These are phyloP conservation scores for Macquaria australasica DNA, from an alignment of 2,113 vertebrate species.

Conservation along the genomic window DNA sequence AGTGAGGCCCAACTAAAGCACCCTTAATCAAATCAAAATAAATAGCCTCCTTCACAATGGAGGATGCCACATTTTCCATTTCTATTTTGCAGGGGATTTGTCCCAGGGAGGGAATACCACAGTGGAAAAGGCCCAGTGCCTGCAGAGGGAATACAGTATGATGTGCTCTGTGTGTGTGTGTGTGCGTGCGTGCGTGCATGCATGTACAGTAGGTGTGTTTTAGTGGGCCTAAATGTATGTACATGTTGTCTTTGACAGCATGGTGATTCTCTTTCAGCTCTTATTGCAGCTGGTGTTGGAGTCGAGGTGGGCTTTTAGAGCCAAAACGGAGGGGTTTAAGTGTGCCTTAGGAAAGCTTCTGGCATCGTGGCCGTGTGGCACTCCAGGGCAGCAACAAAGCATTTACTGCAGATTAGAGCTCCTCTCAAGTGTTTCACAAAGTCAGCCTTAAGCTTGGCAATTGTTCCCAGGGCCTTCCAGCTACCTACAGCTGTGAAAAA, in stretches of 20 bases:
- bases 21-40: slow-evolving; percentile 87
- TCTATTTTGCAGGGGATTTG: slow-evolving; percentile 78
- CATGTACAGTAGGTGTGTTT: slow-evolving; percentile 38
- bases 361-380: slow-evolving; percentile 63
- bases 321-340: slow-evolving; percentile 80
- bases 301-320: slow-evolving; percentile 64
- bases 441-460: slow-evolving; percentile 74
- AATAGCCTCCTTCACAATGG: slow-evolving; percentile 81
- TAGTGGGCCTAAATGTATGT: slow-evolving; percentile 37
- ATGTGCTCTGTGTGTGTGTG: slow-evolving; percentile 9
- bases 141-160: slow-evolving; percentile 44
- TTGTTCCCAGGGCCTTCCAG: slow-evolving; percentile 68
- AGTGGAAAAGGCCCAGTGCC: slow-evolving; percentile 56
- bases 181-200: slow-evolving; percentile 34
- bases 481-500: slow-evolving; percentile 64
- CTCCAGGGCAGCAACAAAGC: slow-evolving; percentile 77
- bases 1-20: slow-evolving; percentile 80
- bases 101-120: slow-evolving; percentile 65
- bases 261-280: slow-evolving; percentile 49
- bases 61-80: slow-evolving; percentile 76
- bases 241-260: slow-evolving; percentile 58
- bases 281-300: slow-evolving; percentile 62
- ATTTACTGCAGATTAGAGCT: slow-evolving; percentile 81
- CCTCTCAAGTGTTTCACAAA: slow-evolving; percentile 80
- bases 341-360: slow-evolving; percentile 77